Evolutionary conservation across 2,888 invertebrate genomes (phyloP).

Genomic region (Amphiduros pacificus): DNA sequence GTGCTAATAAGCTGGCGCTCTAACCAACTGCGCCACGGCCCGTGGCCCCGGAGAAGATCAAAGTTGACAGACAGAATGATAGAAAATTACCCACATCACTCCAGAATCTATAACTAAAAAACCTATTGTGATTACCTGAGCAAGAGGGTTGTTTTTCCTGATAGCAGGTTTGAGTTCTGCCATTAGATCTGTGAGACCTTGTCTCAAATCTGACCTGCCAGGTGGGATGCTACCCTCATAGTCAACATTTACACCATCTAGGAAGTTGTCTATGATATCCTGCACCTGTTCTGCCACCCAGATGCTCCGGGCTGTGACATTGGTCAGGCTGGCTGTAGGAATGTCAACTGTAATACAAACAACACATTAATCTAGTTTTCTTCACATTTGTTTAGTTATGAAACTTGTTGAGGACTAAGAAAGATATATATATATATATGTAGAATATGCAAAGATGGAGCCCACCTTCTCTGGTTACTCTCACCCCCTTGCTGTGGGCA

Average conservation of each 20-base stretch:
- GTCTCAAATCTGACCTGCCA: constrained; percentile 31
- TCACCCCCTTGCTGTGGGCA: constrained; percentile 7
- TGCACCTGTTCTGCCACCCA: constrained; percentile 48
- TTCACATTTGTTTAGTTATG: too few relatives aligned
- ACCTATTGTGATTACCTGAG: constrained; percentile 45
- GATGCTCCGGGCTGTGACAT: constrained; percentile 30
- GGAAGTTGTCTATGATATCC: constrained; percentile 37
- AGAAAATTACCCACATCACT: too few relatives aligned
- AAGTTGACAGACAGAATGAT: too few relatives aligned
- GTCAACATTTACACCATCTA: constrained; percentile 60
- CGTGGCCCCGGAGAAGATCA: too few relatives aligned
- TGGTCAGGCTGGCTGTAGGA: constrained; percentile 34
- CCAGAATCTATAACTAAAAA: too few relatives aligned
- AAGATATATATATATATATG: too few relatives aligned
- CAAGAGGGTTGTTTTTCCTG: constrained; percentile 36
- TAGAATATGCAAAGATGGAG: too few relatives aligned
- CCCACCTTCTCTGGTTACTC: too few relatives aligned
- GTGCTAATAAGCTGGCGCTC: too few relatives aligned
- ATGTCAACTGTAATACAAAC: constrained; percentile 34
- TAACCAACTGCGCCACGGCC: too few relatives aligned
- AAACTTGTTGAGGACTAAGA: too few relatives aligned
- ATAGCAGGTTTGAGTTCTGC: constrained; percentile 44
- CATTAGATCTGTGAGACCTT: constrained; percentile 50
- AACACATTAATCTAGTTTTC: too few relatives aligned
- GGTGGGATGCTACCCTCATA: constrained; percentile 52